Conservation (phyloP, 2,888 invertebrate genomes). For the Chrysotoxum bicinctum region DNA sequence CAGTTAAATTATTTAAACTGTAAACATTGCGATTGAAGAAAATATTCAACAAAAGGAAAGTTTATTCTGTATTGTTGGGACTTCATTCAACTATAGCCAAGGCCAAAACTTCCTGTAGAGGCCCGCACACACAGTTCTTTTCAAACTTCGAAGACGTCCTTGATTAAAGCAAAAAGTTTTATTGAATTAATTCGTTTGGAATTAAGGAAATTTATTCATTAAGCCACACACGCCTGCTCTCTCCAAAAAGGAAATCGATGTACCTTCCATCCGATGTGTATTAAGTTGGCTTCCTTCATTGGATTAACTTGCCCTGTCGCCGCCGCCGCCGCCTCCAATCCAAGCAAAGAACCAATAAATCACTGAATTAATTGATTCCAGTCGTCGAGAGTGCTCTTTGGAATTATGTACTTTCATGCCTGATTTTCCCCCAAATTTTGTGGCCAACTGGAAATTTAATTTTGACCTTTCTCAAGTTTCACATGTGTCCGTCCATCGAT, state of each 20-base stretch:
- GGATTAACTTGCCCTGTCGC: constrained; percentile 8
- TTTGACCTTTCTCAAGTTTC: constrained; percentile 39
- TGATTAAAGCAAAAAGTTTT: constrained; percentile 11
- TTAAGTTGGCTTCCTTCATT: constrained; percentile 23
- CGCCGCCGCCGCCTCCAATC: too few species aligned
- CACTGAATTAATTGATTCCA: constrained; percentile 40
- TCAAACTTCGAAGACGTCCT: background rate
- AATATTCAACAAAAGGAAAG: too few species aligned
- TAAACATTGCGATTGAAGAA: background rate
- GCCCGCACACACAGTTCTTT: background rate
- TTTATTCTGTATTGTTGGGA: background rate
- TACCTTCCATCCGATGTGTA: background rate
- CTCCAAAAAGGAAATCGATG: constrained; percentile 23
- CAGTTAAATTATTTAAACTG: background rate
- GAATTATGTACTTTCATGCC: constrained; percentile 53
- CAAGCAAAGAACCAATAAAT: constrained; percentile 16
- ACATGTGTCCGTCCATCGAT: constrained; percentile 8
- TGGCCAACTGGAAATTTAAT: constrained; percentile 33
- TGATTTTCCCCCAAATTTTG: constrained; percentile 39
- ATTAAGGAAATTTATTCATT: constrained; percentile 14
- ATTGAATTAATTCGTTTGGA: constrained; percentile 6
- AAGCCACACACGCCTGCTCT: background rate
- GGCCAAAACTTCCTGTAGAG: background rate
- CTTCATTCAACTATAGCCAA: background rate
- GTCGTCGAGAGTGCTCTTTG: constrained; percentile 26